phyloP scores from a whole-genome alignment of 2,888 invertebrate genomes.

The Sinodicranocentrus sp. region DNA sequence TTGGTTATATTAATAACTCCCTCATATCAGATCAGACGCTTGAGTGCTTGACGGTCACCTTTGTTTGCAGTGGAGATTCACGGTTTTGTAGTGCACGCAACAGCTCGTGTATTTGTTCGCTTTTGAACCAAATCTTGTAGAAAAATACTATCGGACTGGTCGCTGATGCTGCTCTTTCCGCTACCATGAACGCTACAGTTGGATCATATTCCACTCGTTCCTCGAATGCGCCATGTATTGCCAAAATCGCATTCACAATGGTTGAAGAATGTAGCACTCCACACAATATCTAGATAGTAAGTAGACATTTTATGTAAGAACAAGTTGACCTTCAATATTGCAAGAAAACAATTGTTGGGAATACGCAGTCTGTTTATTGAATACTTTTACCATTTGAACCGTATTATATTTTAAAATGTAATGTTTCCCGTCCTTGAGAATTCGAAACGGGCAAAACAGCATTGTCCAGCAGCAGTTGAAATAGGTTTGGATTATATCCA shows the following conservation, averaged over 20 bases:
- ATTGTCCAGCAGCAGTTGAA: slow-evolving; percentile 5
- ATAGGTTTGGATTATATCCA: background rate
- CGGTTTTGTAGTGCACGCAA: background rate
- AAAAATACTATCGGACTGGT: background rate
- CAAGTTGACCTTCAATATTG: background rate
- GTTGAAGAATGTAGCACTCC: background rate
- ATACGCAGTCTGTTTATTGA: background rate
- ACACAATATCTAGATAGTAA: background rate
- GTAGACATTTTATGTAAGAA: background rate
- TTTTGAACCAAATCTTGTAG: background rate
- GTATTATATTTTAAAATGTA: background rate
- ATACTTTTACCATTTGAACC: background rate
- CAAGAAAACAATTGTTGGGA: background rate
- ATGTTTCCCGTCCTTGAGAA: background rate
- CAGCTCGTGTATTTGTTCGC: background rate
- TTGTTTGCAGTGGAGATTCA: background rate
- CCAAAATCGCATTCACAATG: background rate
- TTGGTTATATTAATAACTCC: too few relatives aligned
- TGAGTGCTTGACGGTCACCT: background rate
- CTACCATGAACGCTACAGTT: background rate
- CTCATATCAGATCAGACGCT: too few relatives aligned
- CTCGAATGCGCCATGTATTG: background rate
- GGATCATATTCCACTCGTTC: background rate
- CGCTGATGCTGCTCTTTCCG: background rate
- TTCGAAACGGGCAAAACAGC: background rate